Percentiles rank a stretch among this genome's conserved stretches.
phyloP scores from a whole-genome alignment of 2,113 vertebrate species.

The Eptesicus fuscus region DNA sequence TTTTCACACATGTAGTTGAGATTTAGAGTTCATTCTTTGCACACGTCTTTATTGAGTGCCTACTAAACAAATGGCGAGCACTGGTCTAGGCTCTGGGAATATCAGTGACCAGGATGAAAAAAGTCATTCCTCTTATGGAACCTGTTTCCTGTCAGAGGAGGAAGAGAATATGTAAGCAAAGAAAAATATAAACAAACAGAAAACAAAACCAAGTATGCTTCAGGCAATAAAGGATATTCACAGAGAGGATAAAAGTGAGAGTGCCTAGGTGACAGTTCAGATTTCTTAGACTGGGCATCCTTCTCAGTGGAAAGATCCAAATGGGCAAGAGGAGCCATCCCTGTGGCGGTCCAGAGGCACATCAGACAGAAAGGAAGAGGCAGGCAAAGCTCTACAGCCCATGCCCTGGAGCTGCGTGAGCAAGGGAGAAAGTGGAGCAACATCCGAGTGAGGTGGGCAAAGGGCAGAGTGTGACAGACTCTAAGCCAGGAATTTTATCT shows the following conservation, averaged over 20 bases:
- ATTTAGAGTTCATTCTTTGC: background rate
- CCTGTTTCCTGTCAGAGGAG: background rate
- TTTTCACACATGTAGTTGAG: background rate
- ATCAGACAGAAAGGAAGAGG: background rate
- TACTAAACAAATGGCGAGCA: background rate
- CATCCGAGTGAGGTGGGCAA: fast-evolving
- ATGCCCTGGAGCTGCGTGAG: background rate
- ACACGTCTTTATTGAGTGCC: background rate
- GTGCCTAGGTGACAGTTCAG: background rate
- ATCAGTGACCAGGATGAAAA: background rate
- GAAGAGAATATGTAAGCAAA: background rate
- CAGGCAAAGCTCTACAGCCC: background rate
- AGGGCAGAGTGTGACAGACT: background rate
- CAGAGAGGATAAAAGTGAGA: background rate
- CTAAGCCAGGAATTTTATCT: background rate
- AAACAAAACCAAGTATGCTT: background rate
- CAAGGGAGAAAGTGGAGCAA: background rate
- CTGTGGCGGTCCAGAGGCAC: background rate
- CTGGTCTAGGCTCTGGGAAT: background rate
- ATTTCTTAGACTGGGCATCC: background rate
- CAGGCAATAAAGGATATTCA: background rate
- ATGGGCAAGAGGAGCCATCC: background rate
- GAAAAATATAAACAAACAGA: background rate
- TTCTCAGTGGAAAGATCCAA: background rate
- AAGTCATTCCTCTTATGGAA: background rate